Evolutionary conservation across 1,140 invertebrate genomes (phyloP).

Genomic region (Caenorhabditis elegans): WBcel235 BX284606.5:3822001-3822500

Average conservation of each 20-base stretch:
- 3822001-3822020: background rate
- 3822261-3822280: slow-evolving; percentile 27
- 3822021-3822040: background rate
- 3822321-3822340: background rate
- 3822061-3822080: background rate
- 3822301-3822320: background rate
- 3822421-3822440: background rate
- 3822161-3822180: no score
- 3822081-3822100: background rate
- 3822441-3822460: slow-evolving; percentile 31
- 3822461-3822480: background rate
- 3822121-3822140: no score
- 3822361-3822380: slow-evolving; percentile 21
- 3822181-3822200: no score
- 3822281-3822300: background rate
- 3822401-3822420: background rate
- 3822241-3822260: slow-evolving; percentile 16
- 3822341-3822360: background rate
- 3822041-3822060: background rate
- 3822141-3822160: no score
- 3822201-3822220: background rate
- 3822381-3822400: slow-evolving; percentile 4
- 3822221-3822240: no score
- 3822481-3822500: background rate
- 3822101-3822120: no score